These are phyloP conservation scores for Athrips mouffetella DNA, from an alignment of 2,888 invertebrate genomes.

Conservation along the genomic window DNA sequence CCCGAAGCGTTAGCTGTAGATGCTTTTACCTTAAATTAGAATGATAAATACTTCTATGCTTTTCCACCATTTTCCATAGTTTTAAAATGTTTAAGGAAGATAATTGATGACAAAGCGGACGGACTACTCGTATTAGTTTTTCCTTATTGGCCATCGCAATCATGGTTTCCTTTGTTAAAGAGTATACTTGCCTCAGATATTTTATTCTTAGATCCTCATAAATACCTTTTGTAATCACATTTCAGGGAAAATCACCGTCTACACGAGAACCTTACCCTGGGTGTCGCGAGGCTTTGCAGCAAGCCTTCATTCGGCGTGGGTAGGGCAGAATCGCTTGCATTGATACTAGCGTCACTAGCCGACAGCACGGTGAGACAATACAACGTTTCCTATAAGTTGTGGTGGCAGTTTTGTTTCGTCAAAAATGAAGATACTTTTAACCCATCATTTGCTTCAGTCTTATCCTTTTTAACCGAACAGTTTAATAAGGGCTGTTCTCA, in stretches of 20 bases:
- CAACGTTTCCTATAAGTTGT: slow-evolving; percentile 17
- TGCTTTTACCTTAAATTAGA: too few relatives aligned
- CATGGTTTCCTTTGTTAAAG: slow-evolving; percentile 12
- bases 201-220: slow-evolving; percentile 16
- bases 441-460: slow-evolving; percentile 5
- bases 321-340: slow-evolving; percentile 5
- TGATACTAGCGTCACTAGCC: slow-evolving; percentile 25
- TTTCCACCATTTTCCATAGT: slow-evolving; percentile 18
- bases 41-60: slow-evolving; percentile 10
- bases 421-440: slow-evolving; percentile 1
- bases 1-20: too few relatives aligned
- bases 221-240: slow-evolving; percentile 17
- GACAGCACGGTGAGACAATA: slow-evolving; percentile 22
- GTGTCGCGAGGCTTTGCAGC: slow-evolving; percentile 14
- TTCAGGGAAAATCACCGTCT: slow-evolving; percentile 19
- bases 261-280: slow-evolving; percentile 25
- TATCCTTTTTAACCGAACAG: slow-evolving; percentile 18
- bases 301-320: not conserved
- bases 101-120: slow-evolving; percentile 15
- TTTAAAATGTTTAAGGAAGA: slow-evolving; percentile 16
- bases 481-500: slow-evolving; percentile 22
- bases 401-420: slow-evolving; percentile 21
- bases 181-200: slow-evolving; percentile 11
- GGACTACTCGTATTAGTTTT: slow-evolving; percentile 19
- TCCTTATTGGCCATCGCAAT: slow-evolving; percentile 17